These are phyloP conservation scores for Nomada ferruginata DNA, from an alignment of 2,888 invertebrate species.

Conservation along the genomic window DNA sequence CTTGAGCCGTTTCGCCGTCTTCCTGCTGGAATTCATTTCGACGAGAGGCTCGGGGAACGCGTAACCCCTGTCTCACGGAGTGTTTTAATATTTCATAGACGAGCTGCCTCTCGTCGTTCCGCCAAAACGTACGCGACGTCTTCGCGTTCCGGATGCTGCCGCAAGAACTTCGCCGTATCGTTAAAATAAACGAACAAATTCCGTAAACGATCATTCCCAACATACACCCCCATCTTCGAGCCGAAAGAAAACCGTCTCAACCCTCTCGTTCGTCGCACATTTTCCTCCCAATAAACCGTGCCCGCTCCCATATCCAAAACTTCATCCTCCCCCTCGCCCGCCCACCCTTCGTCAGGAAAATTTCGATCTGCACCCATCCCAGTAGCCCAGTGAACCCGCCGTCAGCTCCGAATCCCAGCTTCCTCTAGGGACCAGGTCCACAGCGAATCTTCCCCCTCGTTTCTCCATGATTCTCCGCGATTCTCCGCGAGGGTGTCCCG, in stretches of 20 bases:
- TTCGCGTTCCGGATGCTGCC: slow-evolving; percentile 14
- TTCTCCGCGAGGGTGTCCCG: slow-evolving; percentile 29
- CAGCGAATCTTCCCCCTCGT: neutral
- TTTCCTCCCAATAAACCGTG: too few species aligned
- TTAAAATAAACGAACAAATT: too few species aligned
- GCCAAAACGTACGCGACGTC: slow-evolving; percentile 39
- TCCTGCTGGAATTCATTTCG: slow-evolving; percentile 52
- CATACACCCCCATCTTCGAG: too few species aligned
- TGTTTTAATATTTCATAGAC: slow-evolving; percentile 60
- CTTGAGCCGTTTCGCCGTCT: slow-evolving; percentile 6
- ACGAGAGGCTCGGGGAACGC: slow-evolving; percentile 41
- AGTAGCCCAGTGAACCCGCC: slow-evolving; percentile 53
- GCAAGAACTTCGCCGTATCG: too few species aligned
- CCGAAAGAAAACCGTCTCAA: too few species aligned
- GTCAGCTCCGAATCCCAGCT: neutral
- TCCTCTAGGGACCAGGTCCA: slow-evolving; percentile 26
- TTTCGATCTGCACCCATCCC: slow-evolving; percentile 44
- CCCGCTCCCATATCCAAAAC: too few species aligned
- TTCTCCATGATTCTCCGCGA: slow-evolving; percentile 4
- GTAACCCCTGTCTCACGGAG: slow-evolving; percentile 56
- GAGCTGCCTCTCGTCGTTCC: slow-evolving; percentile 38
- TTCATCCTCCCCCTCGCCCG: neutral
- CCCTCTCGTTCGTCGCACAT: too few species aligned
- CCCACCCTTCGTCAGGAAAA: neutral
- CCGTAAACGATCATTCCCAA: too few species aligned